Evolutionary conservation across 2,888 invertebrate species (phyloP).

Genomic region (Teinopalpus imperialis): DNA sequence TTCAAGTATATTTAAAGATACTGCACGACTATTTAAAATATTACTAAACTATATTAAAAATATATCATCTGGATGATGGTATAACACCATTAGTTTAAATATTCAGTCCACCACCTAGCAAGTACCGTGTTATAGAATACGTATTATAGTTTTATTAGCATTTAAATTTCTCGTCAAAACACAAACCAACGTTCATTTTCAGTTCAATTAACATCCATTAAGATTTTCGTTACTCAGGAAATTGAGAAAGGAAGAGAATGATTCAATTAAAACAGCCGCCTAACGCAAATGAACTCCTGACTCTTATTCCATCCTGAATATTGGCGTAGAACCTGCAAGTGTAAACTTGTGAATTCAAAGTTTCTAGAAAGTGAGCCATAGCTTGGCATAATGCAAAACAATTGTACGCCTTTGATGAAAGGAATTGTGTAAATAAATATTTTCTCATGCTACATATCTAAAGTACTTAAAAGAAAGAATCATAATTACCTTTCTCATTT

Average conservation of each 20-base stretch:
- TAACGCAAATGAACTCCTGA: slow-evolving; percentile 28
- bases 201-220: slow-evolving; percentile 37
- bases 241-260: slow-evolving; percentile 36
- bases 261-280: slow-evolving; percentile 34
- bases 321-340: slow-evolving; percentile 1
- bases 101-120: too few relatives aligned
- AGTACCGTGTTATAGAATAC: too few relatives aligned
- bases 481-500: too few relatives aligned
- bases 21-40: too few relatives aligned
- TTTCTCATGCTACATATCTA: too few relatives aligned
- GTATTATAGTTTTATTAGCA: too few relatives aligned
- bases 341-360: slow-evolving; percentile 12
- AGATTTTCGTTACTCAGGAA: slow-evolving; percentile 34
- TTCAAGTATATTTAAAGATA: too few relatives aligned
- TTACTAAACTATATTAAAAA: too few relatives aligned
- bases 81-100: too few relatives aligned
- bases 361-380: slow-evolving; percentile 8
- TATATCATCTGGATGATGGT: too few relatives aligned
- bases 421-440: background rate
- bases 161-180: slow-evolving; percentile 15
- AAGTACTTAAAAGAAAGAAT: too few relatives aligned
- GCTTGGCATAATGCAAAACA: slow-evolving; percentile 9
- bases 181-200: slow-evolving; percentile 35
- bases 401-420: background rate
- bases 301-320: slow-evolving; percentile 15